These are phyloP conservation scores for Chascanopsetta lugubris DNA, from an alignment of 2,113 vertebrate species.

Conservation along the genomic window DNA sequence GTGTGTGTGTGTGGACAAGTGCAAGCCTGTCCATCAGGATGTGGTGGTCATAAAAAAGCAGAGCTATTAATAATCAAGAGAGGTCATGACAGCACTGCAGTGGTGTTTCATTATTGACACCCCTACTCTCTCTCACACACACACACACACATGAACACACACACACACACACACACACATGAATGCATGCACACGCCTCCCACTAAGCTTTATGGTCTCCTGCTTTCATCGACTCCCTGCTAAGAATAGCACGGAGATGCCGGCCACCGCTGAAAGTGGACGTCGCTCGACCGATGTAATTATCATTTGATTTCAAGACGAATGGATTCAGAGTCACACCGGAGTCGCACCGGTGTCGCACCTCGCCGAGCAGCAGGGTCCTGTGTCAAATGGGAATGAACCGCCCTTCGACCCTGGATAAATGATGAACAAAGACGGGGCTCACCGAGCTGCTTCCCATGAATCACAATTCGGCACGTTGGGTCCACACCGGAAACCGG, in stretches of 20 bases:
- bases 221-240: slow-evolving; percentile 32
- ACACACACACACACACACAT: slow-evolving; percentile 12
- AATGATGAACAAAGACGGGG: background rate
- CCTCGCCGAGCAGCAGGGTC: slow-evolving; percentile 1
- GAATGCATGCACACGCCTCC: slow-evolving; percentile 28
- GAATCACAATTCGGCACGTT: background rate
- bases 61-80: slow-evolving; percentile 67
- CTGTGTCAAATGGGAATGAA: background rate
- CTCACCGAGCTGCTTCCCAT: background rate
- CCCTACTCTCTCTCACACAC: slow-evolving; percentile 6
- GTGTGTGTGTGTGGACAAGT: slow-evolving; percentile 20
- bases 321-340: slow-evolving; percentile 25
- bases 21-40: slow-evolving; percentile 26
- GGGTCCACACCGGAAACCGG: background rate
- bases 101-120: slow-evolving; percentile 58
- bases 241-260: slow-evolving; percentile 54
- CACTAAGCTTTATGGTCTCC: slow-evolving; percentile 29
- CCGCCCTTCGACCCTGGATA: background rate
- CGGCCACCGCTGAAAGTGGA: slow-evolving; percentile 28
- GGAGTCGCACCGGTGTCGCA: too few species aligned
- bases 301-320: slow-evolving; percentile 34
- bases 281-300: slow-evolving; percentile 34
- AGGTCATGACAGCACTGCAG: slow-evolving; percentile 52
- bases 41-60: slow-evolving; percentile 53
- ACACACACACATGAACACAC: slow-evolving; percentile 28